Conservation (phyloP, 2,797 vertebrate genomes). For the Spheniscus humboldti region DNA sequence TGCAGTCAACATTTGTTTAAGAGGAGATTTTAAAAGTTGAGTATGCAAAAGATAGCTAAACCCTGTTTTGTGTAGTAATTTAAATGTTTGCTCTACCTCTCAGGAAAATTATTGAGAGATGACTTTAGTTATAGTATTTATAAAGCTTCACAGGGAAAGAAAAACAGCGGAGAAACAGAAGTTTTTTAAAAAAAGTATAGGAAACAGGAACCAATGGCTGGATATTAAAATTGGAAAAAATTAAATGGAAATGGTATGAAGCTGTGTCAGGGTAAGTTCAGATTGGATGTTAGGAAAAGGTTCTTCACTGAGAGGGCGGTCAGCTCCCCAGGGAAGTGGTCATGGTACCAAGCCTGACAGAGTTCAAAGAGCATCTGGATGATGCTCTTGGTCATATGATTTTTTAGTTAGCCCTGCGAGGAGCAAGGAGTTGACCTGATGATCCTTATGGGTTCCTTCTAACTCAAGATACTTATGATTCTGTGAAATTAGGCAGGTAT, state of each 20-base stretch:
- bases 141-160: background rate
- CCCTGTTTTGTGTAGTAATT: background rate
- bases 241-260: background rate
- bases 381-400: fast-evolving
- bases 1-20: background rate
- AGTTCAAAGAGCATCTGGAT: background rate
- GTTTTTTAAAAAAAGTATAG: background rate
- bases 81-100: background rate
- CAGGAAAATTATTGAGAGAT: background rate
- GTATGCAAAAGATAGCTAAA: background rate
- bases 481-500: background rate
- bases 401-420: background rate
- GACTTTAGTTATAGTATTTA: background rate
- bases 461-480: fast-evolving
- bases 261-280: background rate
- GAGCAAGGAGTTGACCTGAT: background rate
- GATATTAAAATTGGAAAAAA: background rate
- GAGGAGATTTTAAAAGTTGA: background rate
- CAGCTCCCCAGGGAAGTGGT: background rate
- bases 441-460: background rate
- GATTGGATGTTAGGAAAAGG: background rate
- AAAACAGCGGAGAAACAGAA: background rate
- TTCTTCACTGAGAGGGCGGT: background rate
- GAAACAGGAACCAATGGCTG: background rate
- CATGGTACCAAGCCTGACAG: background rate